Conservation (phyloP, 2,797 vertebrate species). For the Acanthis flammea region DNA sequence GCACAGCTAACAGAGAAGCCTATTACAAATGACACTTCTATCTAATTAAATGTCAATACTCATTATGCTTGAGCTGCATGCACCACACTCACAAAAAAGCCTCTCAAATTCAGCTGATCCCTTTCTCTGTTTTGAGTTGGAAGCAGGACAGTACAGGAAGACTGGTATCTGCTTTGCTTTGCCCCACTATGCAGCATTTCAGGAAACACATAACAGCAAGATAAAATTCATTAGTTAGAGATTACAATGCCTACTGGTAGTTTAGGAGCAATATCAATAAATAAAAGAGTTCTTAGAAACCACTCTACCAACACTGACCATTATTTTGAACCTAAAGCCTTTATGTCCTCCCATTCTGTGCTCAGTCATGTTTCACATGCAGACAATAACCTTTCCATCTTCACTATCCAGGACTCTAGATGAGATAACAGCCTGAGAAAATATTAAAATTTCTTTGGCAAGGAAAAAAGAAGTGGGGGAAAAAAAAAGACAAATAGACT, state of each 20-base stretch:
- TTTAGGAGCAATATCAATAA: neutral
- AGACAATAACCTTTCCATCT: neutral
- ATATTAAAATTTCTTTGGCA: neutral
- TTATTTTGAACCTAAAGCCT: neutral
- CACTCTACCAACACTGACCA: neutral
- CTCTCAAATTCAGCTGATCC: neutral
- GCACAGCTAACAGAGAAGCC: neutral
- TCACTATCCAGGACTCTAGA: neutral
- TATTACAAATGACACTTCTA: neutral
- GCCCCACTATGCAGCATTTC: neutral
- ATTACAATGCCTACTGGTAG: neutral
- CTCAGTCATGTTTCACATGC: neutral
- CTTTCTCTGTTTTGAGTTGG: neutral
- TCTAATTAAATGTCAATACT: conserved; percentile 16
- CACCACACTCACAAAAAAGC: neutral
- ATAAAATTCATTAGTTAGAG: neutral
- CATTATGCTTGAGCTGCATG: neutral
- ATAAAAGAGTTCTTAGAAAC: neutral
- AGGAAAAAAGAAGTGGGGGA: neutral
- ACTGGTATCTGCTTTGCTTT: neutral
- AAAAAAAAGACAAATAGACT: neutral
- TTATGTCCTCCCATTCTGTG: neutral
- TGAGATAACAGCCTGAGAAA: neutral
- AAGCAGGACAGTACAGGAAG: neutral
- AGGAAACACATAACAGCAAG: neutral